phyloP scores from a whole-genome alignment of 2,888 invertebrate species.

The Scaptomyza parva region DNA sequence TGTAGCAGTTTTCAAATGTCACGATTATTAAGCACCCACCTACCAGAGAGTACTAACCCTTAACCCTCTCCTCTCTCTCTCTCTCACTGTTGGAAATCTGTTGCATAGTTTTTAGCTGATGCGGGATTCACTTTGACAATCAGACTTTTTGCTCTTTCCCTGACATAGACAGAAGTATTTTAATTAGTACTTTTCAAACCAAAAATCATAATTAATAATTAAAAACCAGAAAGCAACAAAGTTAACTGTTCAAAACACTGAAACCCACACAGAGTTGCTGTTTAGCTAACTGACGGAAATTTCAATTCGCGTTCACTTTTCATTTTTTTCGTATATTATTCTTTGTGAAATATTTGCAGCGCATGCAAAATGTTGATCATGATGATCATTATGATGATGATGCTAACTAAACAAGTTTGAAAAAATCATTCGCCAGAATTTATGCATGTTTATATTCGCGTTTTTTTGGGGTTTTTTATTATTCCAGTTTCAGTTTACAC shows the following conservation, averaged over 20 bases:
- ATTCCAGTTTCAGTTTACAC: slow-evolving; percentile 20
- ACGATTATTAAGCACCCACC: slow-evolving; percentile 52
- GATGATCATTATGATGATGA: no score
- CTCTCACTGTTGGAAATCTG: slow-evolving; percentile 21
- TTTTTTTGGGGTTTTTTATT: no score
- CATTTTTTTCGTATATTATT: neutral
- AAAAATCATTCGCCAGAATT: slow-evolving; percentile 13
- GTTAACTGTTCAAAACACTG: neutral
- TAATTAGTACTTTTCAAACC: slow-evolving; percentile 40
- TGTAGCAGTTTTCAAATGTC: slow-evolving; percentile 54
- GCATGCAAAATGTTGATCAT: no score
- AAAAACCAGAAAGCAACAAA: no score
- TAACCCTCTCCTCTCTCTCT: neutral
- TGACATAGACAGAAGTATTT: slow-evolving; percentile 35
- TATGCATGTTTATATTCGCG: slow-evolving; percentile 13
- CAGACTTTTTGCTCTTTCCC: no score
- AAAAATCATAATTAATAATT: slow-evolving; percentile 16
- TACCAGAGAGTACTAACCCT: no score
- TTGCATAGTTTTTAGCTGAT: slow-evolving; percentile 46
- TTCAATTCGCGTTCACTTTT: slow-evolving; percentile 1
- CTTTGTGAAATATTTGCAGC: neutral
- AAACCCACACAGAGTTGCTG: no score
- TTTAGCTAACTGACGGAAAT: neutral
- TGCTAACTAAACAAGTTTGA: slow-evolving; percentile 43
- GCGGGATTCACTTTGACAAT: slow-evolving; percentile 47